Evolutionary conservation across 2,113 vertebrate species (phyloP), one percentile per base, ranked within the genome.

Genomic region (Corvus moneduloides): DNA sequence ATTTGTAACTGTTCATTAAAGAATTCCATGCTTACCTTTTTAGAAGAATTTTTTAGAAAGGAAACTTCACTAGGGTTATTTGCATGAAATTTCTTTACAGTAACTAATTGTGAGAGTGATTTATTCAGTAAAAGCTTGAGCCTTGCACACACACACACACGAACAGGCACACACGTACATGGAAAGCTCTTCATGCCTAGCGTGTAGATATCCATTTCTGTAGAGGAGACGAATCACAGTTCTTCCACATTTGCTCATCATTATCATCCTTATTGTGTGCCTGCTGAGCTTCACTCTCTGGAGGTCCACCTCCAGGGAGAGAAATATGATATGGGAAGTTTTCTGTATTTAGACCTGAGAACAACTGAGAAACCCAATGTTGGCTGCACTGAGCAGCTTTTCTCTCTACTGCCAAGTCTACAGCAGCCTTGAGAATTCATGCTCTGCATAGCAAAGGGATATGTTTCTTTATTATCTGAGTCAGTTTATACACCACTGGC

Each of bases 281-380:
- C 66, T 61, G 88, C 77, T 56, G 86, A 91, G 56, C 63, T 78
- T 91, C 48, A 19, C 2, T 26, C 41, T 61, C 90, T 86, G 78
- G 93, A 91, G 69, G 32, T 72, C 78, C 54, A 90, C 46, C 91
- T 89, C 76, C 27, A 1, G 89, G 64, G 82, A 61, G 20, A 66
- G 81, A 89, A 83, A 94, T 11, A 35, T 71, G 93, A 96, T 92
- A 79, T 1, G 14, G 22, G 64, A 87, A 95, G 85, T 32, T 51
- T 49, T 76, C 80, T 96, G 83, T 93, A 87, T 89, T 95, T 94
- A 97, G 95, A 92, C 56, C 43, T 0, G 2, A 87, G 83, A 95
- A 92, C 82, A 97, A 93, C 93, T 74, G 37, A 95, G 75, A 78
- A 79, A 54, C 24, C 52, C 28, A 11, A 26, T 3, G 20, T 26